Evolutionary conservation across 2,888 invertebrate genomes (phyloP), one percentile per base, ranked within the genome.

Genomic region (Pherbina coryleti): DNA sequence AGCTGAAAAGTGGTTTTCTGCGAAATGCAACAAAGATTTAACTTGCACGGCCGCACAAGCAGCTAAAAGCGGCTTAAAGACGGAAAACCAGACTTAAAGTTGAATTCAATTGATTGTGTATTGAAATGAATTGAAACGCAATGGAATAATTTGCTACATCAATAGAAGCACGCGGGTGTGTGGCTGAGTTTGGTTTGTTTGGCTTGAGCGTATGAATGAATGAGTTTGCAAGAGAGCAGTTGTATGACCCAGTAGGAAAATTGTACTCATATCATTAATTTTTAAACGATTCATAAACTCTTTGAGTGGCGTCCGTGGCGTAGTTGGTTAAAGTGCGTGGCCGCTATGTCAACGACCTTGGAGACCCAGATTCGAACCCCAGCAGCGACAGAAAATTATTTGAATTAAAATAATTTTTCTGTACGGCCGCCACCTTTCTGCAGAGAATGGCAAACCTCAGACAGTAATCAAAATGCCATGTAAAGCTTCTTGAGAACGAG

Each of bases 11-110:
- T 34, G 66, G 66, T 75, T 75, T 75, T 9, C 62, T 69, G 62
- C 49, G 7, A 75, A 67, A 66, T 55, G 75, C 75, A 75, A 51
- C 51, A n/a, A 71, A 71, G 22, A 31, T 72, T 22, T 37, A 44
- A 4, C 51, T 51, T 28, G 57, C 57, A 25, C 25, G 17, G 37
- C 72, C 31, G 57, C 55, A 55, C 31, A 34, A 34, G 72, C 22
- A 37, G 17, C 72, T 31, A 19, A 34, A 22, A 37, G 37, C 19
- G 70, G 70, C 55, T 34, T 28, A 55, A 55, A 71, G 53, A n/a
- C 66, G 9, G 28, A 69, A 69, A 66, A 28, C 19, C 70, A 66
- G 53, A n/a, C 62, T 44, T 62, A 67, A 55, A 71, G 37, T n/a
- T 62, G 31, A 55, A n/a, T n/a, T 34, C 64, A 34, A 64, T 64